Evolutionary conservation across 1,140 invertebrate genomes (phyloP).

Genomic region (Drosophila pectinifera): DNA sequence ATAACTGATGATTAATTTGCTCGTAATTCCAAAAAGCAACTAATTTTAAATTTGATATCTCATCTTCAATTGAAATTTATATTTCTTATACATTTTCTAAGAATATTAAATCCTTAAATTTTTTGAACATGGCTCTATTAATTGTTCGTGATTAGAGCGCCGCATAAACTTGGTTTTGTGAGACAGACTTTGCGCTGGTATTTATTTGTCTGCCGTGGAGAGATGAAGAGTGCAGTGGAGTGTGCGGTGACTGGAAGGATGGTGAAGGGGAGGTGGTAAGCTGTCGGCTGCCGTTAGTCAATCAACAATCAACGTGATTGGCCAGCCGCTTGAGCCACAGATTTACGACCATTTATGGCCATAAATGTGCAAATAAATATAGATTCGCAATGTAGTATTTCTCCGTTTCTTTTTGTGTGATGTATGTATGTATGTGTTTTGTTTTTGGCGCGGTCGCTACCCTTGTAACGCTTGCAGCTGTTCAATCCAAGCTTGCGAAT

Average conservation of each 20-base stretch:
- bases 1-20: neutral
- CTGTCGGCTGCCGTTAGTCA: constrained; percentile 41
- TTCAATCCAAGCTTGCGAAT: constrained; percentile 20
- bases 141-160: neutral
- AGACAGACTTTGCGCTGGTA: neutral
- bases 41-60: too few relatives aligned
- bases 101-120: neutral
- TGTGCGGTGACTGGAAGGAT: constrained; percentile 15
- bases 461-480: constrained; percentile 70
- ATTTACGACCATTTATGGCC: constrained; percentile 70
- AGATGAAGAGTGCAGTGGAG: neutral
- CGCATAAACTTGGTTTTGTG: constrained; percentile 11
- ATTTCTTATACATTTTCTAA: too few relatives aligned
- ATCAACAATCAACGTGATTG: constrained; percentile 50
- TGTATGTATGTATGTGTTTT: constrained; percentile 15
- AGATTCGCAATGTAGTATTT: constrained; percentile 43
- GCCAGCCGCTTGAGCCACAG: constrained; percentile 49
- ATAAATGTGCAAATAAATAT: constrained; percentile 52
- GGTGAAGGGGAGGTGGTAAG: constrained; percentile 5
- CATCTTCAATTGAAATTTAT: too few relatives aligned
- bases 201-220: neutral
- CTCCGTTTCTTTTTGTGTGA: constrained; percentile 11
- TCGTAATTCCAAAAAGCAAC: neutral
- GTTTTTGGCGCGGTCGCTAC: constrained; percentile 71
- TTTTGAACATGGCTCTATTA: neutral